Percentiles rank a stretch among this genome's conserved stretches.
phyloP scores from a whole-genome alignment of 2,888 invertebrate species.

The Incurvaria masculella region DNA sequence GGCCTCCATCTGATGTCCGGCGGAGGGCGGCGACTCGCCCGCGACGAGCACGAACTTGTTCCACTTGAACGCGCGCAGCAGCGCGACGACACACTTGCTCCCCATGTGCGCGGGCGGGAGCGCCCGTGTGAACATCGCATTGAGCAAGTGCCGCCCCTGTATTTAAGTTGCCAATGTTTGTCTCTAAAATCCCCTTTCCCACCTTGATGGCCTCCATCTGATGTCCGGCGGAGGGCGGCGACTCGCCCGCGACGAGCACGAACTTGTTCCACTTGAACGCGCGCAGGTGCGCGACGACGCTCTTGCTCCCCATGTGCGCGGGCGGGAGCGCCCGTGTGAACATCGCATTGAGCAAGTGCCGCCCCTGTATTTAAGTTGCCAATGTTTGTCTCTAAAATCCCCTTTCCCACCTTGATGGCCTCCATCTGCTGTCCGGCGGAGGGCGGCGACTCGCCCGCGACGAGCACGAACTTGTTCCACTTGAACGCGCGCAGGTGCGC shows the following conservation, averaged over 20 bases:
- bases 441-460: constrained; percentile 66
- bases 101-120: constrained; percentile 82
- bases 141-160: constrained; percentile 59
- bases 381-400: too few species aligned
- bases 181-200: constrained; percentile 18
- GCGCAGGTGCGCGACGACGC: constrained; percentile 79
- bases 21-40: constrained; percentile 65
- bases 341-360: constrained; percentile 55
- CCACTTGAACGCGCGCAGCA: constrained; percentile 83
- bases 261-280: constrained; percentile 83
- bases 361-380: constrained; percentile 81
- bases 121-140: constrained; percentile 76
- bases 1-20: constrained; percentile 69
- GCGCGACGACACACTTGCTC: constrained; percentile 81
- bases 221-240: constrained; percentile 65
- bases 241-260: constrained; percentile 71
- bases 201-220: constrained; percentile 76
- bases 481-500: constrained; percentile 76
- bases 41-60: constrained; percentile 75
- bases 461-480: constrained; percentile 81
- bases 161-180: too few species aligned
- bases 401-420: constrained; percentile 65
- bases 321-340: constrained; percentile 85
- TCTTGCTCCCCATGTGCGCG: constrained; percentile 81
- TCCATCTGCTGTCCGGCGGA: constrained; percentile 71